These are phyloP conservation scores for Cephus nigrinus DNA, from an alignment of 2,888 invertebrate genomes.

Conservation along the genomic window DNA sequence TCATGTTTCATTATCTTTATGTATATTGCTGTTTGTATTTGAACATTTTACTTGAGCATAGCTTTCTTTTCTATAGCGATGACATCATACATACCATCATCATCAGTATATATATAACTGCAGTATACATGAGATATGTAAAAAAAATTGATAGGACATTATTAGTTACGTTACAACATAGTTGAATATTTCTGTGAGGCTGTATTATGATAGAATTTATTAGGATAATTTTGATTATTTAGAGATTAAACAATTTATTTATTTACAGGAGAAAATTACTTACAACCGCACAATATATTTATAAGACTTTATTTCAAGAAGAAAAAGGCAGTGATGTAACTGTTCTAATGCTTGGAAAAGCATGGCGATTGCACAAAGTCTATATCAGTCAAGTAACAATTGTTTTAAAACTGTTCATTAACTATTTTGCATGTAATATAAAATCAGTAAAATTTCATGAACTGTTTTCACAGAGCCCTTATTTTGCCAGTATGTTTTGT, in stretches of 20 bases:
- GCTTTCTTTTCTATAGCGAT: conserved; percentile 1
- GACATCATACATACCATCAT: background rate
- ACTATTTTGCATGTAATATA: conserved; percentile 6
- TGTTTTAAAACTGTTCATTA: background rate
- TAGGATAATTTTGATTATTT: conserved; percentile 21
- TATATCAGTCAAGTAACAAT: conserved; percentile 75
- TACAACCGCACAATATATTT: conserved; percentile 83
- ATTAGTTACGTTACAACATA: background rate
- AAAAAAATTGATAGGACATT: background rate
- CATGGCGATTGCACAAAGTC: conserved; percentile 82
- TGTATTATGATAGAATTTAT: background rate
- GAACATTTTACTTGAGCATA: background rate
- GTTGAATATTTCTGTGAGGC: background rate
- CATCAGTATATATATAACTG: background rate
- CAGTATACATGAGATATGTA: background rate
- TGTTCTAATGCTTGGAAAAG: conserved; percentile 76
- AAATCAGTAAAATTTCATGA: conserved; percentile 6
- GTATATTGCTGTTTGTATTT: background rate
- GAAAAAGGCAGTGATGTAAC: conserved; percentile 81
- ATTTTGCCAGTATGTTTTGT: conserved; percentile 84
- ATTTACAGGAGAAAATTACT: conserved; percentile 73
- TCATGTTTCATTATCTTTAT: background rate
- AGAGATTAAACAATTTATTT: conserved; percentile 23
- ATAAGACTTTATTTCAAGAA: conserved; percentile 80
- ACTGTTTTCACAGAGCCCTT: conserved; percentile 72